A percentile compares a stretch with the other conserved stretches of the same genome.
Evolutionary conservation across 2,888 invertebrate genomes (phyloP).

Genomic region (Andrena camellia): DNA sequence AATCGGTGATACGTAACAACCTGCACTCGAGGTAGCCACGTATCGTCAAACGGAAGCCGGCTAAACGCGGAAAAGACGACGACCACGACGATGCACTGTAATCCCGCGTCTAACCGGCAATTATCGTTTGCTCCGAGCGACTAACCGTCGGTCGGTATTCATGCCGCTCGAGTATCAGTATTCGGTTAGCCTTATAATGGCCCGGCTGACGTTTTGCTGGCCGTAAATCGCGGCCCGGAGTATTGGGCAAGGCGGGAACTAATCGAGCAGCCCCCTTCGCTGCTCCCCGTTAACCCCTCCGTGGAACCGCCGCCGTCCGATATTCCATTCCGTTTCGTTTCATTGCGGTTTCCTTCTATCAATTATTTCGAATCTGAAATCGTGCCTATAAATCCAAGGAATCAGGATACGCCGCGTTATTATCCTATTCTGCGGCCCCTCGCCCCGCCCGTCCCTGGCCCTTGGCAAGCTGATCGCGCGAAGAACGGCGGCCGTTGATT

Average conservation of each 20-base stretch:
- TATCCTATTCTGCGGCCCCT: conserved; percentile 50
- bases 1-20: conserved; percentile 57
- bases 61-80: conserved; percentile 41
- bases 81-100: conserved; percentile 43
- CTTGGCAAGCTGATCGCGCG: conserved; percentile 47
- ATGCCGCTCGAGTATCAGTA: conserved; percentile 46
- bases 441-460: conserved; percentile 27
- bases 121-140: conserved; percentile 65
- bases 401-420: conserved; percentile 72
- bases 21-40: conserved; percentile 39
- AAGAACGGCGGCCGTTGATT: conserved; percentile 31
- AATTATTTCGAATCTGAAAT: conserved; percentile 76
- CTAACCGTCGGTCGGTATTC: conserved; percentile 42
- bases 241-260: conserved; percentile 71
- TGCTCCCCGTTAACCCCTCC: conserved; percentile 6
- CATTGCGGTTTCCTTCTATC: conserved; percentile 75
- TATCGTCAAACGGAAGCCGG: conserved; percentile 66
- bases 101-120: conserved; percentile 60
- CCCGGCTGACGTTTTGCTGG: conserved; percentile 60
- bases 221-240: conserved; percentile 68
- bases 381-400: conserved; percentile 69
- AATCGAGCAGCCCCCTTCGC: conserved; percentile 61
- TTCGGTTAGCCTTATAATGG: conserved; percentile 61
- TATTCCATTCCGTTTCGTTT: conserved; percentile 71
- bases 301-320: conserved; percentile 54